Evolutionary conservation across 1,140 invertebrate species (phyloP).

Genomic region (Trichonephila inaurata): DNA sequence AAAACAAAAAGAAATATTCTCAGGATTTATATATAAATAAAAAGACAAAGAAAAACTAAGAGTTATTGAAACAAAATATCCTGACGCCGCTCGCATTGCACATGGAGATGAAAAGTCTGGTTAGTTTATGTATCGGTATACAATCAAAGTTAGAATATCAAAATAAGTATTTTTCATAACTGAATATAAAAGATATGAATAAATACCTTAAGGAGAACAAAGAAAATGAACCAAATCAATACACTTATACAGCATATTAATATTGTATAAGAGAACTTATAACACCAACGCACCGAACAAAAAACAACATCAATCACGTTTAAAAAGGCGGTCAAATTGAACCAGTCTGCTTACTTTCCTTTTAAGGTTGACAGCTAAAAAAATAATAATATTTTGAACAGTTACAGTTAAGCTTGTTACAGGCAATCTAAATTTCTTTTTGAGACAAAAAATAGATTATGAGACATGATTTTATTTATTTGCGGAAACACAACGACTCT

Average conservation of each 20-base stretch:
- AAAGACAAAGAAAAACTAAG: background rate
- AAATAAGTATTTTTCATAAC: background rate
- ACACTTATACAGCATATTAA: conserved; percentile 25
- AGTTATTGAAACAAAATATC: background rate
- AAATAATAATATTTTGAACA: conserved; percentile 6
- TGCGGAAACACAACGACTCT: no score
- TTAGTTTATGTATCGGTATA: background rate
- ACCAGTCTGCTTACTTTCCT: conserved; percentile 72
- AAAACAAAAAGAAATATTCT: background rate
- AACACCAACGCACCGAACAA: conserved; percentile 70
- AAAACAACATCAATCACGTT: conserved; percentile 64
- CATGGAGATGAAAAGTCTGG: background rate
- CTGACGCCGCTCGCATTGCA: background rate
- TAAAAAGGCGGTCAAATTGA: conserved; percentile 76
- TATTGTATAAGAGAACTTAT: background rate
- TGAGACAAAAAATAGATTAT: no score
- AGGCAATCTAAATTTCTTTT: no score
- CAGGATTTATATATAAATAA: background rate
- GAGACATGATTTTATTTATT: no score
- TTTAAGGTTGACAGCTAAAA: conserved; percentile 53
- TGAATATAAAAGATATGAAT: background rate
- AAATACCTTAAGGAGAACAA: conserved; percentile 28
- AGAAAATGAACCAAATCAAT: background rate
- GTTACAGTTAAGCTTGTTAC: conserved; percentile 32
- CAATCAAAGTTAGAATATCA: background rate